Conservation (phyloP, 2,797 vertebrate species). For the Dendrocincla fuliginosa region DNA sequence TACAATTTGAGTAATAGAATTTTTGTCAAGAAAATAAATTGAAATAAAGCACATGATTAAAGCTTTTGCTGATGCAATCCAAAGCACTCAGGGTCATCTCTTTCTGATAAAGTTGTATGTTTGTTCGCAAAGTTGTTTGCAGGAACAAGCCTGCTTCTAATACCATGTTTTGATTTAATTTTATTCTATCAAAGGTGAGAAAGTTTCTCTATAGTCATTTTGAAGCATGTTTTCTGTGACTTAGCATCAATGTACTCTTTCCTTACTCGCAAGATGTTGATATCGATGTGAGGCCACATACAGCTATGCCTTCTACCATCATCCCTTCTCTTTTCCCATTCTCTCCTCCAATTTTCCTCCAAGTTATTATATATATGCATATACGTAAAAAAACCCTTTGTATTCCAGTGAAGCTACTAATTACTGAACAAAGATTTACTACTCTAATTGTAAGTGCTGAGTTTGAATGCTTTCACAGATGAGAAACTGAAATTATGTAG, state of each 20-base stretch:
- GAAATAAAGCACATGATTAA: background rate
- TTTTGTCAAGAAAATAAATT: background rate
- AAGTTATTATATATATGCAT: background rate
- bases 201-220: background rate
- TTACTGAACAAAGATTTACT: background rate
- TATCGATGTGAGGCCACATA: background rate
- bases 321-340: background rate
- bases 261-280: background rate
- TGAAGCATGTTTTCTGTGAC: background rate
- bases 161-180: background rate
- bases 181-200: background rate
- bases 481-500: background rate
- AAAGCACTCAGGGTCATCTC: background rate
- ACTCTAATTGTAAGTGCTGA: background rate
- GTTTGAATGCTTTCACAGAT: background rate
- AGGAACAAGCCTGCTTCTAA: background rate
- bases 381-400: background rate
- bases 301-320: background rate
- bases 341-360: background rate
- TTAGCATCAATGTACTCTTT: background rate
- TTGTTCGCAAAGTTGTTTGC: background rate
- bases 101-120: background rate
- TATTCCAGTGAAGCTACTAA: background rate
- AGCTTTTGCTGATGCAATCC: background rate
- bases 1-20: background rate